Evolutionary conservation across 2,888 invertebrate species (phyloP).

Genomic region (Monochamus alternatus): DNA sequence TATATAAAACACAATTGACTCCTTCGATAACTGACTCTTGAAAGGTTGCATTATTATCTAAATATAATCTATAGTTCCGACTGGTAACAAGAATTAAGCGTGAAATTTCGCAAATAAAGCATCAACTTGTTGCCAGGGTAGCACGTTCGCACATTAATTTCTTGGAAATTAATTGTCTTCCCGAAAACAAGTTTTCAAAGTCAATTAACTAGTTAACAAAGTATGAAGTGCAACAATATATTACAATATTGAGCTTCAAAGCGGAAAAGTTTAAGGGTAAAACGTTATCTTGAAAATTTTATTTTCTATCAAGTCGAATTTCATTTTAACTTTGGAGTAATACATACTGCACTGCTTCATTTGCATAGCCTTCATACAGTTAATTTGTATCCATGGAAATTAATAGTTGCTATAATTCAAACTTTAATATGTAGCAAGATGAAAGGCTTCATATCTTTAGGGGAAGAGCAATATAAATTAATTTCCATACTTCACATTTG

Average conservation of each 20-base stretch:
- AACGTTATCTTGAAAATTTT: conserved; percentile 1
- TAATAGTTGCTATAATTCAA: conserved; percentile 1
- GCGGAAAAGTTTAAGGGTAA: conserved; percentile 6
- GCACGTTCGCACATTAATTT: conserved; percentile 23
- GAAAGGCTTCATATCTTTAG: neutral
- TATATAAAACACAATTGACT: too few species aligned
- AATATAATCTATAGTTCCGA: neutral
- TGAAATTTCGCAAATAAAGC: conserved; percentile 15
- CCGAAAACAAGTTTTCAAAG: conserved; percentile 11
- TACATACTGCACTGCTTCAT: neutral
- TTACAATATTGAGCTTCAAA: conserved; percentile 11
- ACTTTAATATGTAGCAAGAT: neutral
- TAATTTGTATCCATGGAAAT: neutral
- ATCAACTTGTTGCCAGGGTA: conserved; percentile 16
- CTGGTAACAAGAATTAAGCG: neutral
- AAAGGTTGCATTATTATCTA: neutral
- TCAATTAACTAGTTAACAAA: conserved; percentile 24
- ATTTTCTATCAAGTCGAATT: conserved; percentile 11
- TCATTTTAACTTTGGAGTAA: conserved; percentile 8
- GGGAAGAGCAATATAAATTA: neutral
- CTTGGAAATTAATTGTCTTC: conserved; percentile 28
- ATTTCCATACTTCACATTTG: neutral
- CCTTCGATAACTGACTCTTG: too few species aligned
- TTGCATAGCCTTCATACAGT: neutral
- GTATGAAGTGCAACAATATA: conserved; percentile 32